Evolutionary conservation across 2,113 vertebrate species (phyloP).

Genomic region (Paradisaea rubra): DNA sequence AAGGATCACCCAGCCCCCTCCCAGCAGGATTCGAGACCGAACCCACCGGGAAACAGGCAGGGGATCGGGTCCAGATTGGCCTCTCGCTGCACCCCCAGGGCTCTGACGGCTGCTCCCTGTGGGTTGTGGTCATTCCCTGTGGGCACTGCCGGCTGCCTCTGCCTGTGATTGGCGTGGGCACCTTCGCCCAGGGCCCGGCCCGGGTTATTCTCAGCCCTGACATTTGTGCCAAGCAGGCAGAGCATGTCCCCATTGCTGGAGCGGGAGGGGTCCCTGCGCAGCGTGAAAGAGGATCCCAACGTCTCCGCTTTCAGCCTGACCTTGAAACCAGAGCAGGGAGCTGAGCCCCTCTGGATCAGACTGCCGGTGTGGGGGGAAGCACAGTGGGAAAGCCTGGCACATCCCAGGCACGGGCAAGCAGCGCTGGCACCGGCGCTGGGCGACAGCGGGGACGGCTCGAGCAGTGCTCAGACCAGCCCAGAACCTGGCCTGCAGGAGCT

Average conservation of each 20-base stretch:
- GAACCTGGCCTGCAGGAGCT: neutral
- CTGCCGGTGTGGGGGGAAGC: neutral
- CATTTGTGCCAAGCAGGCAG: slow-evolving; percentile 47
- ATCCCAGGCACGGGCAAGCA: accelerated
- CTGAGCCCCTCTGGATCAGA: neutral
- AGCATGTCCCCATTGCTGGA: neutral
- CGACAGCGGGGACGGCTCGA: accelerated
- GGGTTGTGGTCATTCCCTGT: neutral
- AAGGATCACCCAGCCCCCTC: neutral
- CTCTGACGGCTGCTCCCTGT: accelerated
- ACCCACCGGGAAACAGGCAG: accelerated
- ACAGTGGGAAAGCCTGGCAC: neutral
- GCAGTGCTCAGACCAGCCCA: accelerated
- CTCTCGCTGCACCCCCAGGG: accelerated
- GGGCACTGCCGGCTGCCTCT: neutral
- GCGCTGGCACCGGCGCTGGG: neutral
- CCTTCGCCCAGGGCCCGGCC: neutral
- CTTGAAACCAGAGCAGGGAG: neutral
- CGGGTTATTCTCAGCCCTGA: slow-evolving; percentile 56
- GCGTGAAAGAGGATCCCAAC: slow-evolving; percentile 23
- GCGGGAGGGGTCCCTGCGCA: neutral
- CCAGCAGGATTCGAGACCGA: neutral
- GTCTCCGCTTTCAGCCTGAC: slow-evolving; percentile 31
- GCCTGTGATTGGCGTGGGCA: neutral
- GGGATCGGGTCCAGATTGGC: accelerated